Evolutionary conservation across 2,113 vertebrate species (phyloP), one percentile per base, ranked within the genome.

Genomic region (Myanophis thanlyinensis): DNA sequence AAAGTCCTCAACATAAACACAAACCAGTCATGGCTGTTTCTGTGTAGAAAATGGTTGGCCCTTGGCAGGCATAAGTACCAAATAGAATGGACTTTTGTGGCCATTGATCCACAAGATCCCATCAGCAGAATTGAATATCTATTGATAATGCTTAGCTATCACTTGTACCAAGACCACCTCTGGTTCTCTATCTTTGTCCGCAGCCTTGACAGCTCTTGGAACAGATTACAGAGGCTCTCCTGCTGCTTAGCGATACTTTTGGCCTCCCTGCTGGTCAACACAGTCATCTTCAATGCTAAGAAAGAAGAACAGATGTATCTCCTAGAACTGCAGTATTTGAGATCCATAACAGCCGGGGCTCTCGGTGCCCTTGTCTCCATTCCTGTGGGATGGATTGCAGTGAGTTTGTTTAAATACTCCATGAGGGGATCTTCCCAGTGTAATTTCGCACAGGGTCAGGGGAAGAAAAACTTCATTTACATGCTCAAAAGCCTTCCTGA

Each of bases 11-110:
- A 97, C 2, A 51, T 54, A 0, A 94, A 95, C 10, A 97, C 87
- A 2, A 59, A 94, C 12, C 93, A 90, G 67, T 92, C 59, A 13
- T 98, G 97, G 97, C 95, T 97, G 46, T 98, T 98, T 59, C 10
- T 98, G n/a, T 98, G 98, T 89, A 96, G 97, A 9, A 90, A 91
- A 49, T 98, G 98, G 98, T 90, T 98, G 27, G 95, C 93, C 7
- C 0, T 96, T 5, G 91, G 95, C 10, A 94, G 94, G 13, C 3
- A 20, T 0, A 56, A 93, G 40, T 8, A 0, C 6, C 35, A 35
- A 18, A 5, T 92, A 92, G 94, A 97, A 1, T 92, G 94, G 52
- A 97, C 93, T 0, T 97, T 98, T 93, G n/a, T 2, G 0, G 94
- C 44, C 10, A 93, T 4, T 5, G 18, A 85, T 1, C 85, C 95